These are phyloP conservation scores for Abramis brama DNA, from an alignment of 2,113 vertebrate genomes.

Conservation along the genomic window DNA sequence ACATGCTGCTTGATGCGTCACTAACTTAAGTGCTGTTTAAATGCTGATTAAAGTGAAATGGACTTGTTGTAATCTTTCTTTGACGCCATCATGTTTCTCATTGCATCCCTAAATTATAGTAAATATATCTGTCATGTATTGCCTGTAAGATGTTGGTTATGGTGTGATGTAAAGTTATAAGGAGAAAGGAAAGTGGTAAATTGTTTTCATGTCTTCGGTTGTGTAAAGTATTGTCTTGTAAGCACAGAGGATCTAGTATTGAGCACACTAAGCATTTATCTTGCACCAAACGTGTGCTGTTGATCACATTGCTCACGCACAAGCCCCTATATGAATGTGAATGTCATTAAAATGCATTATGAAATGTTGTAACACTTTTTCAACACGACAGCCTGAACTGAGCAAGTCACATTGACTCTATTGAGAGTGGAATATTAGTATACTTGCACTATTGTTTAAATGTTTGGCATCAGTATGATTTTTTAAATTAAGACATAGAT, in stretches of 20 bases:
- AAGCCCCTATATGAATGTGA: background rate
- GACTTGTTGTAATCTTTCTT: conserved; percentile 32
- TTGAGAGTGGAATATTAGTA: background rate
- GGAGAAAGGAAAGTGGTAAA: background rate
- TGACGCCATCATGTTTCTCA: background rate
- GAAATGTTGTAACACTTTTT: background rate
- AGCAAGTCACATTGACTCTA: background rate
- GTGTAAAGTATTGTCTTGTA: conserved; percentile 42
- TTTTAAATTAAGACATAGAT: background rate
- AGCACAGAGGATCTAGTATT: conserved; percentile 6
- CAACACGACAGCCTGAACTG: background rate
- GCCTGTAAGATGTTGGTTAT: conserved; percentile 25
- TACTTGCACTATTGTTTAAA: background rate
- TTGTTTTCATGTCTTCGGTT: conserved; percentile 9
- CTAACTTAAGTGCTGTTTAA: conserved; percentile 14
- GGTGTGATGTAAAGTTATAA: conserved; percentile 18
- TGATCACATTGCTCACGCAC: background rate
- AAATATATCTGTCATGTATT: conserved; percentile 30
- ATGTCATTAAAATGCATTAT: background rate
- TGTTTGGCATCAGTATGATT: background rate
- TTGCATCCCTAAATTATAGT: conserved; percentile 15
- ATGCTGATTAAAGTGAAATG: conserved; percentile 24
- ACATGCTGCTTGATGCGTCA: conserved; percentile 22
- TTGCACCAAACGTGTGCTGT: background rate
- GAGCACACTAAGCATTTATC: conserved; percentile 22